Evolutionary conservation across 2,888 invertebrate genomes (phyloP), one percentile per base, ranked within the genome.

Genomic region (Netelia melanura): DNA sequence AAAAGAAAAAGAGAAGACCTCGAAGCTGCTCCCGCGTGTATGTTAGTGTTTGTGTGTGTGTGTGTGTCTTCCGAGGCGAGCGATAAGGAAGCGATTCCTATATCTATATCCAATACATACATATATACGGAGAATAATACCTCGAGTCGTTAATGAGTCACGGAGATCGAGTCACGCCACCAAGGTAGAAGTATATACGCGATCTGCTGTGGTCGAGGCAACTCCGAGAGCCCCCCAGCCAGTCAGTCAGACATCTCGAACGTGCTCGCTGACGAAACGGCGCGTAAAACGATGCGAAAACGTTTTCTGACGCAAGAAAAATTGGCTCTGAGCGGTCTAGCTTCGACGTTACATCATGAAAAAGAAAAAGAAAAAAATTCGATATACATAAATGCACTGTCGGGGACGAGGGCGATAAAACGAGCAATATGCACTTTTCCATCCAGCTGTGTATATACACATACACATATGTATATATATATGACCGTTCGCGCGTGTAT

Each of bases 91-190:
- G 17, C 81, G 68, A 75, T 68, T 58, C 64, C 43, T 43, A 48
- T 14, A 48, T 14, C 81, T 67, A 75, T 68, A 67, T 54, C 43
- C 56, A 3, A 8, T 3, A 48, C 2, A 48, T 48, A 48, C 14
- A 48, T 48, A 21, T 48, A 17, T 65, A 38, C 23, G 52, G n/a
- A 52, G 23, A 44, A 70, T 70, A 70, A 70, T 54, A n/a, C 54
- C 48, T 48, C 52, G 9, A 70, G 70, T 64, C 48, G 70, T 58
- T 44, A 64, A 77, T 77, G 82, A 82, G 54, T 82, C 82, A 82
- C 71, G 71, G 64, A 77, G 58, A 77, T 58, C 82, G 77, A 77
- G 82, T 77, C 82, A 82, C 76, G 82, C 54, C 65, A 43, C 76
- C 25, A 72, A 77, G 77, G 71, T 71, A 30, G 30, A 30, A 30